A percentile compares a stretch with the other conserved stretches of the same genome.
These are phyloP conservation scores for Neosilurus mollespiculum DNA, from an alignment of 2,797 vertebrate species.

Conservation along the genomic window DNA sequence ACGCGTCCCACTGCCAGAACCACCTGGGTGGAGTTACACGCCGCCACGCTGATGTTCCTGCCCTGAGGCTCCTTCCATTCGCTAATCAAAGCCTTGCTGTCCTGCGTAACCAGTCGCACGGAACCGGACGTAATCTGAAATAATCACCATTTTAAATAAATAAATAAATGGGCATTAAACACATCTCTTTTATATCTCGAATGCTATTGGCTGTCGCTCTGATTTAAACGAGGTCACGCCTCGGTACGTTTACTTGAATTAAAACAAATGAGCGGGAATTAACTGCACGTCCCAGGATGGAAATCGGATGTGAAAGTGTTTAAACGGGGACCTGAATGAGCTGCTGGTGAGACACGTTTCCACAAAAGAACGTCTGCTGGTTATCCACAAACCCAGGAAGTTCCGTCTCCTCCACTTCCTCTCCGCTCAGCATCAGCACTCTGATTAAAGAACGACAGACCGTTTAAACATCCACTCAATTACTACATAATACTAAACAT, in stretches of 20 bases:
- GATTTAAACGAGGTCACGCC: no score
- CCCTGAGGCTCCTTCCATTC: slow-evolving; percentile 99
- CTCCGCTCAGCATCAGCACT: slow-evolving; percentile 94
- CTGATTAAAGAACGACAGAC: slow-evolving; percentile 63
- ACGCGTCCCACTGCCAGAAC: slow-evolving; percentile 93
- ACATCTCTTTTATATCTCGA: not conserved
- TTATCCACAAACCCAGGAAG: slow-evolving; percentile 95
- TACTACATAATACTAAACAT: no score
- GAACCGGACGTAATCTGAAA: slow-evolving; percentile 95
- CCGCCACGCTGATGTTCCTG: slow-evolving; percentile 96
- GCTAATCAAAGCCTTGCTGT: slow-evolving; percentile 90
- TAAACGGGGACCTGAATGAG: slow-evolving; percentile 84
- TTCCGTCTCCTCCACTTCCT: slow-evolving; percentile 97
- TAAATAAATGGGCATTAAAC: not conserved
- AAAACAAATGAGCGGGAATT: no score
- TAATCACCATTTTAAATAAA: no score
- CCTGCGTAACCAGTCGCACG: slow-evolving; percentile 91
- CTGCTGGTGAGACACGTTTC: slow-evolving; percentile 93
- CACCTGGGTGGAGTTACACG: slow-evolving; percentile 95
- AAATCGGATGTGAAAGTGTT: not conserved
- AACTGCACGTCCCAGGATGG: not conserved
- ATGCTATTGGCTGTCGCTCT: not conserved
- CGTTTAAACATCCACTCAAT: not conserved
- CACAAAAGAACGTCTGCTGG: slow-evolving; percentile 98
- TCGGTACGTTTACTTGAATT: not conserved